Conservation (phyloP, 2,888 invertebrate species). For the Brenthis hecate region DNA sequence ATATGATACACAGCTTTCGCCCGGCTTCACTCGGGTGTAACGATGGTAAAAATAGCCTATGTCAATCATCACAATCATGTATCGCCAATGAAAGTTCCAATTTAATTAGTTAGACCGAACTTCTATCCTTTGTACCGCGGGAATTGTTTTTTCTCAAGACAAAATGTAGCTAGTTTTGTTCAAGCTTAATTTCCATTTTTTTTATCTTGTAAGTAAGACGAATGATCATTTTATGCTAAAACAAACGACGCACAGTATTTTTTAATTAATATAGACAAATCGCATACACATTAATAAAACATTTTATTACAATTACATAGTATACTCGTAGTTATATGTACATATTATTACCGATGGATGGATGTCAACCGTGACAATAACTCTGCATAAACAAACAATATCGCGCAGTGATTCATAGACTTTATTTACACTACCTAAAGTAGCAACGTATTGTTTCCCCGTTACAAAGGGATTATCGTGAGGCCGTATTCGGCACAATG, state of each 20-base stretch:
- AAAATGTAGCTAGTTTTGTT: too few relatives aligned
- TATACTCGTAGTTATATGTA: background rate
- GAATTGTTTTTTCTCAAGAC: too few relatives aligned
- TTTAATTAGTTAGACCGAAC: too few relatives aligned
- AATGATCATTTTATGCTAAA: slow-evolving; percentile 11
- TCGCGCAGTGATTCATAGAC: slow-evolving; percentile 18
- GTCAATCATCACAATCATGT: too few relatives aligned
- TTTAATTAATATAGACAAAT: background rate
- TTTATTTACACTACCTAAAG: slow-evolving; percentile 16
- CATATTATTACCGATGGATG: background rate
- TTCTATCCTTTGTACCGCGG: too few relatives aligned
- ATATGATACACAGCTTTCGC: too few relatives aligned
- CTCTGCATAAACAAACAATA: slow-evolving; percentile 24
- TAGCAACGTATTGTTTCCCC: slow-evolving; percentile 25
- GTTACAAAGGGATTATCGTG: slow-evolving; percentile 40
- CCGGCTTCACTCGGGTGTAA: too few relatives aligned
- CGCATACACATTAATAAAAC: slow-evolving; percentile 5
- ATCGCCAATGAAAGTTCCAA: too few relatives aligned
- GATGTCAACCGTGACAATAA: slow-evolving; percentile 19
- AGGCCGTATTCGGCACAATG: slow-evolving; percentile 65
- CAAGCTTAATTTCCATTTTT: too few relatives aligned
- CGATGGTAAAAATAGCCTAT: too few relatives aligned
- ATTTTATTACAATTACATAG: background rate
- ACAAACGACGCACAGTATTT: background rate
- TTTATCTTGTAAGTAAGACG: too few relatives aligned